phyloP scores from a whole-genome alignment of 2,797 vertebrate species.

The Gymnothorax reevesii region DNA sequence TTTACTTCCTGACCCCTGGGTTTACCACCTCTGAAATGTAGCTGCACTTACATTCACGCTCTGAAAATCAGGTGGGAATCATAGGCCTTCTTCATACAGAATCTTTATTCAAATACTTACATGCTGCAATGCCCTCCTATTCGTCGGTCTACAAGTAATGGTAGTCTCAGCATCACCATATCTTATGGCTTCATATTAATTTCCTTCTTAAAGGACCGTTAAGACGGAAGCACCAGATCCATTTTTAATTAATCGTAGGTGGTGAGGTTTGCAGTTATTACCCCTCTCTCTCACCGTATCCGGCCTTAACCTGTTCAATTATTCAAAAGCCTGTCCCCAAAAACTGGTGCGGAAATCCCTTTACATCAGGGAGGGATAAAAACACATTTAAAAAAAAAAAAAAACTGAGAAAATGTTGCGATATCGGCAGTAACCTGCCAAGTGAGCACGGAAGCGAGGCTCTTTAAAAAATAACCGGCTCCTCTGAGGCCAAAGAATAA shows the following conservation, averaged over 20 bases:
- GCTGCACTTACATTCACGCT: too few relatives aligned
- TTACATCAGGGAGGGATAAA: not conserved
- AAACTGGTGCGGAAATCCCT: slow-evolving; percentile 54
- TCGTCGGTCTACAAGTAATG: not conserved
- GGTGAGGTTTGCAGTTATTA: not conserved
- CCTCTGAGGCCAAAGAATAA: not conserved
- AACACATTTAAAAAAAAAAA: not conserved
- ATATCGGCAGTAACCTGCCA: not conserved
- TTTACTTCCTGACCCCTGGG: too few relatives aligned
- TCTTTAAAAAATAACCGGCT: not conserved
- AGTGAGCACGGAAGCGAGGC: not conserved
- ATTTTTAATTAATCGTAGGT: slow-evolving; percentile 32
- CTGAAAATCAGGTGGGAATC: too few relatives aligned
- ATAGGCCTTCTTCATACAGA: too few relatives aligned
- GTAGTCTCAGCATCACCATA: not conserved
- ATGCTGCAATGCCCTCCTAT: too few relatives aligned
- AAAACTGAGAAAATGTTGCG: not conserved
- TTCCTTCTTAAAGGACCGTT: not conserved
- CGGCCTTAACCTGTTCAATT: slow-evolving; percentile 60
- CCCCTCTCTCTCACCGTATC: slow-evolving; percentile 8
- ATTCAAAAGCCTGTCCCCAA: slow-evolving; percentile 58
- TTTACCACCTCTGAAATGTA: too few relatives aligned
- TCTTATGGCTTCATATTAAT: not conserved
- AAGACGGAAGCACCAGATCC: not conserved
- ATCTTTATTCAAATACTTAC: too few relatives aligned